Conservation (phyloP, 2,888 invertebrate genomes). For the Hecatera dysodea region DNA sequence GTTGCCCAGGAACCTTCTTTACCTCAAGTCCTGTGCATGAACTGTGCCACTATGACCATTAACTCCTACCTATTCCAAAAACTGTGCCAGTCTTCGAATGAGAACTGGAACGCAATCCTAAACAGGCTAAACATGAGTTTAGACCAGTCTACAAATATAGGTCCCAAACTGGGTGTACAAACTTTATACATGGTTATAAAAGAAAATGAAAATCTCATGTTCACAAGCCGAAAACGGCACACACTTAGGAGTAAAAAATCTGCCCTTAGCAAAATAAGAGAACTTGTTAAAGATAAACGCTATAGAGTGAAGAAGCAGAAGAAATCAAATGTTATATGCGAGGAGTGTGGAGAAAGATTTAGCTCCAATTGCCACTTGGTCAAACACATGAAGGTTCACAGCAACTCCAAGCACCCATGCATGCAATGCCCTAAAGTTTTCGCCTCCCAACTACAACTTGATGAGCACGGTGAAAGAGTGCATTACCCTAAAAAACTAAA, state of each 20-base stretch:
- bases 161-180: constrained; percentile 65
- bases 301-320: constrained; percentile 65
- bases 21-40: constrained; percentile 78
- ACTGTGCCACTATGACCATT: constrained; percentile 75
- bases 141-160: constrained; percentile 66
- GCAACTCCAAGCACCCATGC: constrained; percentile 72
- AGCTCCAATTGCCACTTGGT: constrained; percentile 66
- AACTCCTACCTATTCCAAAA: constrained; percentile 80
- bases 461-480: constrained; percentile 77
- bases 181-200: constrained; percentile 76
- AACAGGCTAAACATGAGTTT: constrained; percentile 69
- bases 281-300: constrained; percentile 72
- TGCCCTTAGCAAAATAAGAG: constrained; percentile 75
- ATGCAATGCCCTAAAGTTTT: constrained; percentile 79
- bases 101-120: constrained; percentile 75
- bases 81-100: constrained; percentile 74
- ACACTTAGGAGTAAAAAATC: constrained; percentile 69
- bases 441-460: constrained; percentile 68
- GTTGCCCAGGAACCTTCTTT: constrained; percentile 72
- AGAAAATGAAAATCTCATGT: constrained; percentile 72
- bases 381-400: constrained; percentile 77
- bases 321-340: constrained; percentile 70
- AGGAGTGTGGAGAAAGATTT: constrained; percentile 77
- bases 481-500: constrained; percentile 79
- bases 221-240: constrained; percentile 74